phyloP scores from a whole-genome alignment of 2,888 invertebrate species.

The Ochlodes sylvanus region DNA sequence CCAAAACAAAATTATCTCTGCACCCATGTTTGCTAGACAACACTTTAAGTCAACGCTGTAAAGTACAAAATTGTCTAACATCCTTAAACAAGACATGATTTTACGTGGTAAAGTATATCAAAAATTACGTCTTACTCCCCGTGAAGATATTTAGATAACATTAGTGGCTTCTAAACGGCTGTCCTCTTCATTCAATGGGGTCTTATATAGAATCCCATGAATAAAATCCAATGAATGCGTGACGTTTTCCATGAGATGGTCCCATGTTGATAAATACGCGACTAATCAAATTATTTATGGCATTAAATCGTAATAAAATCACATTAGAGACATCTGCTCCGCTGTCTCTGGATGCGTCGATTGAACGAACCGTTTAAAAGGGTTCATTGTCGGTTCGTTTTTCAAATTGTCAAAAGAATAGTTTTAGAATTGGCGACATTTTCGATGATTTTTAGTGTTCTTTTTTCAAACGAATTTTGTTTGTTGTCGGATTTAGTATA shows the following conservation, averaged over 20 bases:
- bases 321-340: constrained; percentile 65
- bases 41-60: constrained; percentile 38
- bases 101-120: constrained; percentile 48
- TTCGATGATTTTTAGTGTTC: background rate
- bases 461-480: no score
- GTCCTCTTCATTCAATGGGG: constrained; percentile 64
- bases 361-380: constrained; percentile 42
- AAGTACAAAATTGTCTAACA: constrained; percentile 29
- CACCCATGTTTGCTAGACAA: background rate
- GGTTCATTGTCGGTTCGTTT: constrained; percentile 42
- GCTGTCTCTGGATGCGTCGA: constrained; percentile 33
- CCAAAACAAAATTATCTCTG: constrained; percentile 41
- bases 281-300: constrained; percentile 85
- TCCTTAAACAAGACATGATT: constrained; percentile 20
- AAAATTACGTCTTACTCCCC: constrained; percentile 69
- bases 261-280: constrained; percentile 82
- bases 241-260: constrained; percentile 80
- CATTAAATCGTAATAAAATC: constrained; percentile 78
- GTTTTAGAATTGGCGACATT: constrained; percentile 15
- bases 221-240: constrained; percentile 65
- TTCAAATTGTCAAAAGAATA: constrained; percentile 15
- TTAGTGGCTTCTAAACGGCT: constrained; percentile 83
- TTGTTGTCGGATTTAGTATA: no score
- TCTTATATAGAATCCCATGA: constrained; percentile 52
- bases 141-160: constrained; percentile 79